Base-by-base conservation (phyloP, 2,113 vertebrate genomes). In the Tachysurus vachellii region DNA sequence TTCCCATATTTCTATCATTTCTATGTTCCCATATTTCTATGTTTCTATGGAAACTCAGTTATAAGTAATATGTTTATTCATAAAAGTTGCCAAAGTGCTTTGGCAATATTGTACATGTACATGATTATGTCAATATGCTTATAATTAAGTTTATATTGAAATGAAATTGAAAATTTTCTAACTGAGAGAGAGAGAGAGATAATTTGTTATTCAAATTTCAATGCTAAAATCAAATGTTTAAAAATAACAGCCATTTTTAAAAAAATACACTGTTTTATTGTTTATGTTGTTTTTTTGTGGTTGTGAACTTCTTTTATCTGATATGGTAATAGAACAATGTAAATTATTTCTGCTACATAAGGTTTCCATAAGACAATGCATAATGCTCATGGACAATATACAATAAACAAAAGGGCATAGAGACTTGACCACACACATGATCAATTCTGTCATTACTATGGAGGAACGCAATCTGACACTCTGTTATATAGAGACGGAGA, bases 401-500 rank as follows among this genome's bases (percentile, higher is more conserved):
- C 75, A 62, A 82, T 82, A 80, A 82, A 17, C 31, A 59, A 82
- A 81, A 47, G 62, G 36, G 54, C 21, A 57, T 66, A 54, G 28
- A 57, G 31, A 47, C n/a, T 57, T 42, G 36, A 85, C 21, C 64
- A 79, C 36, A 80, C 70, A 83, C 62, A 54, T 31, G 19, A 87
- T 70, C 59, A 62, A 42, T 62, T 77, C 44, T 73, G 85, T 53
- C 54, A 28, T 82, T 76, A 62, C 54, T 42, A 57, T 50, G 64
- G 44, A 66, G 13, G 70, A 76, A 42, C 71, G 57, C 71, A 68
- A 56, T 76, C 70, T 83, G 79, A 61, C 57, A 21, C 13, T 17
- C 54, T 82, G 85, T 77, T 70, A 83, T 83, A 83, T 82, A 86
- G 71, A 80, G 81, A 80, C 71, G 14, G 28, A 85, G 84, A 82